These are phyloP conservation scores for Polydrusus pterygomalis DNA, from an alignment of 2,888 invertebrate genomes.

Conservation along the genomic window DNA sequence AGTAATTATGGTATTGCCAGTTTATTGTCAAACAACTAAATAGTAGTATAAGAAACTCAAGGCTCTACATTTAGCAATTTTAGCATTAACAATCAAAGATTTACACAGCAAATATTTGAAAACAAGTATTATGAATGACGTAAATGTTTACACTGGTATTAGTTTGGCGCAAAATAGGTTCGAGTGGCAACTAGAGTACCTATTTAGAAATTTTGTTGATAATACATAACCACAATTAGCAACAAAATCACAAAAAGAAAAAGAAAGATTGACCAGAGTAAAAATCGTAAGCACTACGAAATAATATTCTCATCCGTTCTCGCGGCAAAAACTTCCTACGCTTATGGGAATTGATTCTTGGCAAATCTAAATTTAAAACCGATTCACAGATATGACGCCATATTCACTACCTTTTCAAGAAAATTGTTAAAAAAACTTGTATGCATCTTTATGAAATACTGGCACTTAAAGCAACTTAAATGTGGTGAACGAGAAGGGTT, in stretches of 20 bases:
- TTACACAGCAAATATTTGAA: slow-evolving; percentile 38
- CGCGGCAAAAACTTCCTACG: slow-evolving; percentile 38
- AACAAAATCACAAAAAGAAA: slow-evolving; percentile 16
- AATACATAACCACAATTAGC: slow-evolving; percentile 45
- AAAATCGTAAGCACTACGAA: slow-evolving; percentile 23
- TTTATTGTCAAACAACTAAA: slow-evolving; percentile 25
- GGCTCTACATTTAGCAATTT: slow-evolving; percentile 18
- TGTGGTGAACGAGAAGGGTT: slow-evolving; percentile 61
- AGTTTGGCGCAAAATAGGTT: slow-evolving; percentile 20
- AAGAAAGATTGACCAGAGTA: slow-evolving; percentile 21
- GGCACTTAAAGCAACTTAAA: slow-evolving; percentile 59
- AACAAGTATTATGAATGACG: slow-evolving; percentile 47
- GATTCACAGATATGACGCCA: slow-evolving; percentile 72
- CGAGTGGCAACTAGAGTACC: slow-evolving; percentile 13
- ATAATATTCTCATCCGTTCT: slow-evolving; percentile 18
- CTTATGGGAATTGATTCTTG: slow-evolving; percentile 29
- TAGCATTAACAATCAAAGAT: slow-evolving; percentile 8
- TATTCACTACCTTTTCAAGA: slow-evolving; percentile 72
- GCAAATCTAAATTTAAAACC: slow-evolving; percentile 69
- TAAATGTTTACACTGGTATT: slow-evolving; percentile 54
- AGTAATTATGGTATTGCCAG: slow-evolving; percentile 16
- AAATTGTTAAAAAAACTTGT: slow-evolving; percentile 65
- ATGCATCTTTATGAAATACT: slow-evolving; percentile 72
- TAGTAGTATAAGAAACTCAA: slow-evolving; percentile 19
- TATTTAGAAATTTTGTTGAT: slow-evolving; percentile 19